These are phyloP conservation scores for Sipha flava DNA, from an alignment of 1,140 invertebrate species.

Conservation along the genomic window DNA sequence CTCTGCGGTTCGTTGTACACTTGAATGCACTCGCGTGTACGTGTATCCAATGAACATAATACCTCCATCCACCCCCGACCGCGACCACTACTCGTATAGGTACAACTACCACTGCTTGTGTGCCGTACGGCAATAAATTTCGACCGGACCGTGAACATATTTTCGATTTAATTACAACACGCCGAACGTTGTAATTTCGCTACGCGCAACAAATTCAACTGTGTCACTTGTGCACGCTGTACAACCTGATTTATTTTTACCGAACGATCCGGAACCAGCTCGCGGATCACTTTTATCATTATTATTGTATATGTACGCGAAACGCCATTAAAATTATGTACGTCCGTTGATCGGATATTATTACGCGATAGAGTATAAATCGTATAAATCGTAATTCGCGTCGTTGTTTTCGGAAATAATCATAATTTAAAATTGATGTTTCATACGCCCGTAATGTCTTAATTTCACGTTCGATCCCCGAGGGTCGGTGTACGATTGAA, in stretches of 20 bases:
- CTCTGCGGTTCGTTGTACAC: not conserved
- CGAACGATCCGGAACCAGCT: not conserved
- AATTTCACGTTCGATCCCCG: no score
- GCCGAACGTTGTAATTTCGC: not conserved
- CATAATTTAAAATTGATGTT: no score
- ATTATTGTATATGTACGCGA: no score
- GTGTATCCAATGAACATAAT: no score
- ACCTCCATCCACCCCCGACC: not conserved
- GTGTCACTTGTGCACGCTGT: not conserved
- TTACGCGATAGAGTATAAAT: no score
- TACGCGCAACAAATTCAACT: not conserved
- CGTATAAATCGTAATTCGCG: no score
- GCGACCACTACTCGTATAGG: not conserved
- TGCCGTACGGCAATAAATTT: not conserved
- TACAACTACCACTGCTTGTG: not conserved
- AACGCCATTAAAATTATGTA: no score
- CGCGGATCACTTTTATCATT: not conserved
- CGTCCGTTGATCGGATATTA: no score
- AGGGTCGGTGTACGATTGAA: no score
- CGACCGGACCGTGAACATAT: not conserved
- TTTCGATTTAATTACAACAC: not conserved
- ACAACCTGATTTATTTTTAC: not conserved
- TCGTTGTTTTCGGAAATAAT: no score
- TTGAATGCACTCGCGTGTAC: not conserved
- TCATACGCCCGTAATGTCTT: no score